Conservation (phyloP, 2,888 invertebrate species). For the Lottia gigantea region DNA sequence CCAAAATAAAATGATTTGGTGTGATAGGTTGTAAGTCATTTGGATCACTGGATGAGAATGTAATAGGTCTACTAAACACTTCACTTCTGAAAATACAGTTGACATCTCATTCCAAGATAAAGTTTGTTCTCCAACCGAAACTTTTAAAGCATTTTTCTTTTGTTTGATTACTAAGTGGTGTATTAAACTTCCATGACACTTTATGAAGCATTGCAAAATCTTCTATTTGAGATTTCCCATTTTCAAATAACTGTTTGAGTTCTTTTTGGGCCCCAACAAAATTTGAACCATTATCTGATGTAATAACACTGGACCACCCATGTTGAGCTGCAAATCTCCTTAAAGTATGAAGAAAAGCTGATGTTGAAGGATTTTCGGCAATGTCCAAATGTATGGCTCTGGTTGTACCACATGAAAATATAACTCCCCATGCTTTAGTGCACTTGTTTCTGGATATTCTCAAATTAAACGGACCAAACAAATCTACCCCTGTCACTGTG, state of each 20-base stretch:
- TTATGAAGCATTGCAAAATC: constrained; percentile 14
- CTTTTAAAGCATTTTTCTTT: constrained; percentile 15
- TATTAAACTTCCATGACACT: constrained; percentile 17
- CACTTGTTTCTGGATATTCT: constrained; percentile 8
- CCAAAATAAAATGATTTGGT: constrained; percentile 25
- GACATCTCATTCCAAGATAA: constrained; percentile 23
- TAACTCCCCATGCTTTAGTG: constrained; percentile 22
- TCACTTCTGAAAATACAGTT: constrained; percentile 16
- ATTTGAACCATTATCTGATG: constrained; percentile 18
- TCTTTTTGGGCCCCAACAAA: constrained; percentile 13
- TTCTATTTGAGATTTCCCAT: constrained; percentile 13
- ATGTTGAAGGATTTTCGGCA: constrained; percentile 17
- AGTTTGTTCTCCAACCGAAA: constrained; percentile 14
- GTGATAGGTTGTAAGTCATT: constrained; percentile 17
- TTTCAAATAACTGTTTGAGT: constrained; percentile 14
- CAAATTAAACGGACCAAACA: constrained; percentile 20
- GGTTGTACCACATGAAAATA: constrained; percentile 20
- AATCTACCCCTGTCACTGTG: constrained; percentile 16
- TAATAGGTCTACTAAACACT: constrained; percentile 20
- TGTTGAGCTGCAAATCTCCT: constrained; percentile 19
- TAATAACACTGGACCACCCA: constrained; percentile 19
- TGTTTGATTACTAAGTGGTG: constrained; percentile 16
- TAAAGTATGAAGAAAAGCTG: constrained; percentile 21
- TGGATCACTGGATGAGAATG: constrained; percentile 18
- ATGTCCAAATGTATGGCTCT: constrained; percentile 24